A percentile compares a stretch with the other conserved stretches of the same genome.
Evolutionary conservation across 2,888 invertebrate species (phyloP).

Genomic region (Autographa pulchrina): DNA sequence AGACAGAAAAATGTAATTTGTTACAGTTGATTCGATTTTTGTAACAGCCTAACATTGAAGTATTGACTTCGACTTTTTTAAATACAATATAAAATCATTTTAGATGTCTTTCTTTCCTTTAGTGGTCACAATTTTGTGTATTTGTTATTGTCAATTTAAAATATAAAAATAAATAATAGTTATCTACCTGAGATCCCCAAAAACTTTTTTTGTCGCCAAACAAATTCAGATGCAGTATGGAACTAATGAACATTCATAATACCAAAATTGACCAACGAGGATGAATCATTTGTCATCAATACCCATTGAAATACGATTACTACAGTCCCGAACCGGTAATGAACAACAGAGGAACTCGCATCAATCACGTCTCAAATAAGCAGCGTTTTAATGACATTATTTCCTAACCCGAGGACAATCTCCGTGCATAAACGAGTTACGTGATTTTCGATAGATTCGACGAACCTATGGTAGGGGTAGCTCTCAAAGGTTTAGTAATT

Average conservation of each 20-base stretch:
- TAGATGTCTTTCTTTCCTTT: too few species aligned
- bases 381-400: slow-evolving; percentile 83
- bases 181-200: too few species aligned
- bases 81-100: too few species aligned
- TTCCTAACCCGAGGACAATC: slow-evolving; percentile 77
- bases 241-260: too few species aligned
- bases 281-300: slow-evolving; percentile 10
- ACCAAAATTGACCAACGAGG: not conserved
- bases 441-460: slow-evolving; percentile 52
- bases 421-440: slow-evolving; percentile 66
- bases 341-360: slow-evolving; percentile 73
- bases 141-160: too few species aligned
- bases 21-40: not conserved
- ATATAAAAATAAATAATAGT: too few species aligned
- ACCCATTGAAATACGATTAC: slow-evolving; percentile 57
- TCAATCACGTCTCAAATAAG: slow-evolving; percentile 74
- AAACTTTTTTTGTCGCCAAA: too few species aligned
- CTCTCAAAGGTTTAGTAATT: slow-evolving; percentile 56
- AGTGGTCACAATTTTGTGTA: too few species aligned
- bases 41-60: too few species aligned
- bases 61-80: too few species aligned
- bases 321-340: slow-evolving; percentile 57
- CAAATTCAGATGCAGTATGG: too few species aligned
- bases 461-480: slow-evolving; percentile 44
- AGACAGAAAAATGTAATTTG: slow-evolving; percentile 9